Conservation (phyloP, 2,797 vertebrate genomes). For the Ctenopoma kingsleyae region DNA sequence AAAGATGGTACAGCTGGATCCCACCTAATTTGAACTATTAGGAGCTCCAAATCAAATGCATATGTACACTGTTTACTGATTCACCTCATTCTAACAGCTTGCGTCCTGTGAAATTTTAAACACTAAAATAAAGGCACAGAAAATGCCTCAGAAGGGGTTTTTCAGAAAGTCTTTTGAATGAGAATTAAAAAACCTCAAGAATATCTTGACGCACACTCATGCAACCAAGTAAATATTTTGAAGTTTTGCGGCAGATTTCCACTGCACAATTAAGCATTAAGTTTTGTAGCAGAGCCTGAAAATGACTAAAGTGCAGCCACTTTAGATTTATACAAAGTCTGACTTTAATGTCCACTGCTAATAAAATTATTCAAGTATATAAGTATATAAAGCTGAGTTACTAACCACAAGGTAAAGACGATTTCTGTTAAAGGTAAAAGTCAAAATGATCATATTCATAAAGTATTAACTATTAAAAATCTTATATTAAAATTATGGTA, state of each 20-base stretch:
- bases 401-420: not conserved
- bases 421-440: not conserved
- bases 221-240: no score
- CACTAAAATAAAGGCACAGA: not conserved
- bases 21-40: not conserved
- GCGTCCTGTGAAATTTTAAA: not conserved
- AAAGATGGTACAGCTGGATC: not conserved
- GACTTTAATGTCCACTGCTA: not conserved
- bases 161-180: no score
- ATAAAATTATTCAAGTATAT: not conserved
- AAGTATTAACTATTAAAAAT: not conserved
- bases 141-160: not conserved
- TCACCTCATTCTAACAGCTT: no score
- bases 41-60: not conserved
- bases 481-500: no score
- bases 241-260: not conserved
- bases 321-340: not conserved
- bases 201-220: no score
- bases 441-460: not conserved
- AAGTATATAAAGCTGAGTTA: not conserved
- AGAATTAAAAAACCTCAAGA: no score
- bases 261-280: no score
- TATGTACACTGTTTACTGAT: not conserved
- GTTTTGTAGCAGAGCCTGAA: no score
- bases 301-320: no score